Evolutionary conservation across 2,113 vertebrate species (phyloP).

Genomic region (Epinephelus lanceolatus): DNA sequence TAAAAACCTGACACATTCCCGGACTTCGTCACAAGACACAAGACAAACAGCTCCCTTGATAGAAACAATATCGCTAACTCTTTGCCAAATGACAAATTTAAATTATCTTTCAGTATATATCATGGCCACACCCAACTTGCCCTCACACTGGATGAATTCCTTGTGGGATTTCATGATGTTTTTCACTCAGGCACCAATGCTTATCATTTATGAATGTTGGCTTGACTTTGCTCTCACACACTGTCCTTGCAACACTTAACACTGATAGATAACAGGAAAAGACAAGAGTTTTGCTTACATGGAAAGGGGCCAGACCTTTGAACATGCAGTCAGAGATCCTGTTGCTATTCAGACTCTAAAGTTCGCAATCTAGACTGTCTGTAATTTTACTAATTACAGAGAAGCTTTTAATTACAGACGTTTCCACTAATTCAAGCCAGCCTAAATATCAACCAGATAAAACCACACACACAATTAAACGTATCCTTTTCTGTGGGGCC

Average conservation of each 20-base stretch:
- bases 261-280: neutral
- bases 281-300: neutral
- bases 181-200: neutral
- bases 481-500: neutral
- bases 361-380: neutral
- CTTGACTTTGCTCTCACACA: slow-evolving; percentile 6
- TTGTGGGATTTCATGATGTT: neutral
- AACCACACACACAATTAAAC: neutral
- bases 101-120: too few species aligned
- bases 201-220: neutral
- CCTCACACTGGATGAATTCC: neutral
- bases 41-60: too few species aligned
- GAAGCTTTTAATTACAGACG: neutral
- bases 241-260: slow-evolving; percentile 27
- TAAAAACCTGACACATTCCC: neutral
- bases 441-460: neutral
- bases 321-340: neutral
- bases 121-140: neutral
- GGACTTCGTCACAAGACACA: too few species aligned
- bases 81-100: too few species aligned
- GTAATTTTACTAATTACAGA: neutral
- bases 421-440: neutral
- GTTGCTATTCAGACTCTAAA: neutral
- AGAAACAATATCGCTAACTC: too few species aligned
- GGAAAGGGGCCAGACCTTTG: neutral